phyloP scores from a whole-genome alignment of 2,113 vertebrate species.

The Excalfactoria chinensis region DNA sequence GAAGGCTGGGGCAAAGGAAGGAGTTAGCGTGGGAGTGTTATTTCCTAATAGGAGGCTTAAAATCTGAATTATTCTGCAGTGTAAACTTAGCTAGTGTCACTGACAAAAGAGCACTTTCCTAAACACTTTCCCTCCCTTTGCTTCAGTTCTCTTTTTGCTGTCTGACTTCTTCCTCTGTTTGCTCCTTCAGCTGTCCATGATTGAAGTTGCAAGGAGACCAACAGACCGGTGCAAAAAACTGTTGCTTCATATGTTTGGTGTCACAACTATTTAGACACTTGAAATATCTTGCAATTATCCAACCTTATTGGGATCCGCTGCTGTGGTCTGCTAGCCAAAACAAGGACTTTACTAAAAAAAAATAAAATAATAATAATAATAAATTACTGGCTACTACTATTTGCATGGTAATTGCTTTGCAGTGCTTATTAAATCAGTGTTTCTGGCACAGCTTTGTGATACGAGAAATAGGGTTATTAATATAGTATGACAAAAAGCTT shows the following conservation, averaged over 20 bases:
- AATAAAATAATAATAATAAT: not conserved
- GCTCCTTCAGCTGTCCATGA: not conserved
- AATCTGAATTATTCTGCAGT: not conserved
- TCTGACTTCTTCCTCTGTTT: not conserved
- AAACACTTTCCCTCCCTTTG: not conserved
- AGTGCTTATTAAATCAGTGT: conserved; percentile 64
- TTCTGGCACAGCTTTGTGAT: conserved; percentile 51
- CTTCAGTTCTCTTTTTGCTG: not conserved
- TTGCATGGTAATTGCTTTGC: conserved; percentile 70
- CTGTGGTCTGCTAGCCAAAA: conserved; percentile 56
- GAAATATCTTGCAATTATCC: conserved; percentile 55
- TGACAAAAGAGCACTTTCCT: not conserved
- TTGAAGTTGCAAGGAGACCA: not conserved
- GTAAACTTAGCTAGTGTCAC: not conserved
- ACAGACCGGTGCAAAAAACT: conserved; percentile 1
- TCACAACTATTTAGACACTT: conserved; percentile 53
- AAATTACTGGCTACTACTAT: conserved; percentile 61
- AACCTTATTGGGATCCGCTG: conserved; percentile 43
- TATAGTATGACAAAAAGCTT: conserved; percentile 31
- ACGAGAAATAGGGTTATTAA: conserved; percentile 57
- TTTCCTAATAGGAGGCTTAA: not conserved
- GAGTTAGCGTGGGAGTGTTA: not conserved
- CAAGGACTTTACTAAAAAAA: conserved; percentile 35
- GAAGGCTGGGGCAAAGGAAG: not conserved
- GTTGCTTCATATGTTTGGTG: conserved; percentile 34